phyloP scores from a whole-genome alignment of 2,797 vertebrate genomes.

The Poecilia wingei region DNA sequence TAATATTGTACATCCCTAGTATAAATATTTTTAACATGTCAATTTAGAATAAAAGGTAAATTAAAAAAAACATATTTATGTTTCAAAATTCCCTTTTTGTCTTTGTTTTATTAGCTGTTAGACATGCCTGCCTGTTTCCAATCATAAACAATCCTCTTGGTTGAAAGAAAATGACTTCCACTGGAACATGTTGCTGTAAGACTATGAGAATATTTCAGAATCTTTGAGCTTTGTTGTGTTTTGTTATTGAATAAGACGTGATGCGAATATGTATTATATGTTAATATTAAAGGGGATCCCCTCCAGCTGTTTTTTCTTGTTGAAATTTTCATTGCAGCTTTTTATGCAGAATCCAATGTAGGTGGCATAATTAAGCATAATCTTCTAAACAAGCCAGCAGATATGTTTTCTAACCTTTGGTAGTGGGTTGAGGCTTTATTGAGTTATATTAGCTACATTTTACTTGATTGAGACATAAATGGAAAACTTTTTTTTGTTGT shows the following conservation, averaged over 20 bases:
- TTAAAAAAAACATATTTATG: neutral
- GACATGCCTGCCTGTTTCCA: neutral
- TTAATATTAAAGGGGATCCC: neutral
- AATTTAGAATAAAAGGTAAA: neutral
- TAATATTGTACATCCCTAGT: neutral
- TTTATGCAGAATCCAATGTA: neutral
- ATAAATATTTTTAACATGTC: neutral
- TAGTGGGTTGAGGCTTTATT: neutral
- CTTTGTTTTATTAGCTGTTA: neutral
- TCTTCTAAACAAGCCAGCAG: constrained; percentile 5
- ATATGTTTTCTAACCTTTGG: neutral
- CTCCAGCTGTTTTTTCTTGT: neutral
- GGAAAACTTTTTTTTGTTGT: neutral
- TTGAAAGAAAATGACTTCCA: neutral
- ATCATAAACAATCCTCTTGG: neutral
- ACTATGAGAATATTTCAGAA: neutral
- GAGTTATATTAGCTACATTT: neutral
- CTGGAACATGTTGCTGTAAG: neutral
- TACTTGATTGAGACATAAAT: neutral
- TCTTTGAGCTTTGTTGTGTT: neutral
- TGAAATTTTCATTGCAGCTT: neutral
- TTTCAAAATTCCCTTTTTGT: neutral
- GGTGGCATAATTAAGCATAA: constrained; percentile 4
- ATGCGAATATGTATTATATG: neutral
- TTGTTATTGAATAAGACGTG: neutral